Conservation (phyloP, 2,797 vertebrate genomes). For the Petrocephalus sullivani region DNA sequence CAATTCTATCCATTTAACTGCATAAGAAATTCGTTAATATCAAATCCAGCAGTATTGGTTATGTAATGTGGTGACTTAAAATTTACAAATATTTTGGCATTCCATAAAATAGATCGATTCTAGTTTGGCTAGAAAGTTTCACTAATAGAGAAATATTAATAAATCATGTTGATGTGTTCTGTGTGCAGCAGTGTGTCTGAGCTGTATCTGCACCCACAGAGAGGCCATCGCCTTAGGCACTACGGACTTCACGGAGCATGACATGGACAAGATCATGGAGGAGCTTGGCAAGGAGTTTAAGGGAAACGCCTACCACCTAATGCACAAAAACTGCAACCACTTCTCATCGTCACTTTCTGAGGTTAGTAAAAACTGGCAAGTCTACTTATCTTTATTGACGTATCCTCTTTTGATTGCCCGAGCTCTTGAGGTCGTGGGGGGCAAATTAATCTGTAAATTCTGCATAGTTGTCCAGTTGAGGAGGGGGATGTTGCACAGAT, state of each 20-base stretch:
- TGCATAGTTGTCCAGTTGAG: not conserved
- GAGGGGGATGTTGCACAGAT: not conserved
- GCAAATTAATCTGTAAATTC: not conserved
- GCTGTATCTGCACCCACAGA: slow-evolving; percentile 48
- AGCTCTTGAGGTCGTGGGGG: not conserved
- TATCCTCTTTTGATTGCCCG: not conserved
- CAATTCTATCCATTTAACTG: not conserved
- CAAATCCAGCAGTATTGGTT: not conserved
- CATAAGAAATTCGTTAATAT: not conserved
- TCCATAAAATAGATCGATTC: not conserved
- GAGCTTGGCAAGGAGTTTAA: slow-evolving; percentile 85
- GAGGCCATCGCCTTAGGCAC: slow-evolving; percentile 86
- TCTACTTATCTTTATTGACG: not conserved
- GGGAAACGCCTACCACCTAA: slow-evolving; percentile 80
- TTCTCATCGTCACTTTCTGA: slow-evolving; percentile 83
- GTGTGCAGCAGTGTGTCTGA: not conserved
- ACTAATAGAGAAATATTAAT: not conserved
- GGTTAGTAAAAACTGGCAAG: slow-evolving; percentile 49
- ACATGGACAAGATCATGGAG: slow-evolving; percentile 88
- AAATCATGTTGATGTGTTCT: not conserved
- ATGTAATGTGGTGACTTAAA: not conserved
- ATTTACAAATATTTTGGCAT: not conserved
- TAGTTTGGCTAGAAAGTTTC: not conserved
- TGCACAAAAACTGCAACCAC: slow-evolving; percentile 91
- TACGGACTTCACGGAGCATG: slow-evolving; percentile 86